Base-by-base conservation (phyloP, 2,888 invertebrate species). In the Hypomecis punctinalis region DNA sequence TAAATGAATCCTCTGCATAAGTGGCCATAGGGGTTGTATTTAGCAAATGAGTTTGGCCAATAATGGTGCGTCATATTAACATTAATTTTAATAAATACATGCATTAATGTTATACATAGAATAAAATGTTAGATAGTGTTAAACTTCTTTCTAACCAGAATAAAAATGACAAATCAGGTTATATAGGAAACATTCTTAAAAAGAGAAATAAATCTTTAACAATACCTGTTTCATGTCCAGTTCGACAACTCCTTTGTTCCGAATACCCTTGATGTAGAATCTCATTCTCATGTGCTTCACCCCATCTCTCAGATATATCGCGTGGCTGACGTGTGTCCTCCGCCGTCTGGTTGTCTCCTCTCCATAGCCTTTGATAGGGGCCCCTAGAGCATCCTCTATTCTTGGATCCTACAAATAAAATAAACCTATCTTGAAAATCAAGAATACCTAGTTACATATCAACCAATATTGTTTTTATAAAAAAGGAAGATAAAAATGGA, bases 311-410 rank as follows among this genome's bases (percentile, higher is more conserved):
- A 95, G 93, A 86, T 96, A 98, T 47, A 94, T 91, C 51, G 94
- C 90, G 89, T 98, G 97, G 71, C 96, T 96, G 47, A 98, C 96
- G 92, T 97, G 97, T 70, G 96, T 95, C 48, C 98, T 93, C 68
- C 98, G 93, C 46, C 98, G 96, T 72, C 98, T 93, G 23, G 96
- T 94, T 0, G 96, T 96, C 83, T 97, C 97, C 85, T 98, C 98
- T 0, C 98, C 98, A 86, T 95, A 97, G 0, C 97, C 97, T 85
- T 96, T 98, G 40, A 99, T 96, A 6, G 98, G 98, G 67, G 95
- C 93, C n/a, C 99, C 99, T 60, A 98, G 90, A n/a, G 96, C 94
- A 88, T 98, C 97, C 78, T 95, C 94, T 0, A 98, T 94, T 79
- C 96, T 94, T 5, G 95, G 92, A 89, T 98, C 96, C 90, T 94